Percentiles rank a stretch among this genome's conserved stretches.
Evolutionary conservation across 1,140 invertebrate species (phyloP).

Genomic region (Brachystomella parvula): DNA sequence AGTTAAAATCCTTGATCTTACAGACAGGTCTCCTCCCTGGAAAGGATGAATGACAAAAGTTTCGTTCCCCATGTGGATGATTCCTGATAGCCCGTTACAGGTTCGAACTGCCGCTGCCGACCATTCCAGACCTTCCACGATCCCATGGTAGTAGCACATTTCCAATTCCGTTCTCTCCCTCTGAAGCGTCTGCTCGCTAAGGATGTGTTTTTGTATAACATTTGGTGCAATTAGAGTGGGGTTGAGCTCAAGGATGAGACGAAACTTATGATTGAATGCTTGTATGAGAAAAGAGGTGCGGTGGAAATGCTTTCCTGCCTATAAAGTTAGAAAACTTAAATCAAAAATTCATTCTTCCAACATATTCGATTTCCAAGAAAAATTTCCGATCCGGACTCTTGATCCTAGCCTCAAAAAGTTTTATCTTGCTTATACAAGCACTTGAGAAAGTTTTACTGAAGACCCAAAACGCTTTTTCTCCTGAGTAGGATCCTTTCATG

Average conservation of each 20-base stretch:
- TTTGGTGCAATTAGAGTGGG: conserved; percentile 48
- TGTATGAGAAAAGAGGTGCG: conserved; percentile 87
- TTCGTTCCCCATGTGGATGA: conserved; percentile 84
- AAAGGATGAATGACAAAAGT: conserved; percentile 95
- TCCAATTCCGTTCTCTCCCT: conserved; percentile 33
- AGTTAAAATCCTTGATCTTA: no score
- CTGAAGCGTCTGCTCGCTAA: conserved; percentile 30
- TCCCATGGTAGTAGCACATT: conserved; percentile 86
- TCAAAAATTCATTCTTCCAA: no score
- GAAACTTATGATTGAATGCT: conserved; percentile 93
- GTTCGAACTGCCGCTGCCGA: conserved; percentile 94
- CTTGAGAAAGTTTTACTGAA: no score
- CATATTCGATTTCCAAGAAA: neutral
- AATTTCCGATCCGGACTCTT: neutral
- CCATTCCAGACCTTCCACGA: conserved; percentile 88
- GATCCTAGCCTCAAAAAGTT: no score
- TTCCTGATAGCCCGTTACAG: conserved; percentile 90
- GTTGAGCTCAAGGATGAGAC: conserved; percentile 88
- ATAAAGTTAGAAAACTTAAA: conserved; percentile 11
- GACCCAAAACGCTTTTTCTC: no score
- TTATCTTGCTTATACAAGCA: no score
- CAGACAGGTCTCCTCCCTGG: conserved; percentile 89
- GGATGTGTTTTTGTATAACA: conserved; percentile 33
- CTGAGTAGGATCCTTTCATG: no score
- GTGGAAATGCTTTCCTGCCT: conserved; percentile 86